Conservation (phyloP, 2,797 vertebrate species). For the Tragopan temminckii region DNA sequence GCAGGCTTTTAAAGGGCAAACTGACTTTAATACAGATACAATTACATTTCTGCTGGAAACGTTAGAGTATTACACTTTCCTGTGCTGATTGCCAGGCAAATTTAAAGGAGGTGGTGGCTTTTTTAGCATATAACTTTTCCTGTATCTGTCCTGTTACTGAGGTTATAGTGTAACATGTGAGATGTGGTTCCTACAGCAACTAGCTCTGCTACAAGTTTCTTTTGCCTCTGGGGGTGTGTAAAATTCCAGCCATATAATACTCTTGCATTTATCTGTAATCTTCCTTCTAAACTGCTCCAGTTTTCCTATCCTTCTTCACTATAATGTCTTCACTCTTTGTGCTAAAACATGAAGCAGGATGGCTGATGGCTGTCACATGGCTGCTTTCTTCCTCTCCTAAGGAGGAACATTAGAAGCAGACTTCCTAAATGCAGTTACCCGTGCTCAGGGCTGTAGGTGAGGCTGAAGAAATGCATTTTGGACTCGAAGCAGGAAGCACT, state of each 20-base stretch:
- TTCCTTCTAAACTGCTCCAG: constrained; percentile 2
- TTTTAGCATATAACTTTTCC: not conserved
- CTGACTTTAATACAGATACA: not conserved
- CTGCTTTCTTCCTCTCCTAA: not conserved
- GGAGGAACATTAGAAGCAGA: not conserved
- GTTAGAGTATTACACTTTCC: not conserved
- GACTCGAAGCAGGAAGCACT: not conserved
- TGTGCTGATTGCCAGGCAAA: not conserved
- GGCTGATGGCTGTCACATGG: not conserved
- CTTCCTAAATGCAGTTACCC: not conserved
- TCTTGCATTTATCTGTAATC: constrained; percentile 1
- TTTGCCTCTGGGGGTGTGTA: constrained; percentile 2
- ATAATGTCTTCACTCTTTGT: accelerated
- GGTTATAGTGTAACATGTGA: not conserved
- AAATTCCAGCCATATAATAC: not conserved
- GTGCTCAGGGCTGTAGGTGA: not conserved
- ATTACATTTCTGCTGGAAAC: not conserved
- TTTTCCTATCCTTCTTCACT: not conserved
- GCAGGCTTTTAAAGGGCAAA: not conserved
- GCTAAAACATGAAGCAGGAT: not conserved
- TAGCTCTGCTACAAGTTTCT: not conserved
- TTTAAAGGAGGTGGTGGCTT: not conserved
- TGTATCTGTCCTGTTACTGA: not conserved
- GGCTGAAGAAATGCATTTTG: not conserved
- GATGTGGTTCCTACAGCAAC: constrained; percentile 1